A percentile compares a stretch with the other conserved stretches of the same genome.
Evolutionary conservation across 2,113 vertebrate genomes (phyloP).

Genomic region (Mesitornis unicolor): DNA sequence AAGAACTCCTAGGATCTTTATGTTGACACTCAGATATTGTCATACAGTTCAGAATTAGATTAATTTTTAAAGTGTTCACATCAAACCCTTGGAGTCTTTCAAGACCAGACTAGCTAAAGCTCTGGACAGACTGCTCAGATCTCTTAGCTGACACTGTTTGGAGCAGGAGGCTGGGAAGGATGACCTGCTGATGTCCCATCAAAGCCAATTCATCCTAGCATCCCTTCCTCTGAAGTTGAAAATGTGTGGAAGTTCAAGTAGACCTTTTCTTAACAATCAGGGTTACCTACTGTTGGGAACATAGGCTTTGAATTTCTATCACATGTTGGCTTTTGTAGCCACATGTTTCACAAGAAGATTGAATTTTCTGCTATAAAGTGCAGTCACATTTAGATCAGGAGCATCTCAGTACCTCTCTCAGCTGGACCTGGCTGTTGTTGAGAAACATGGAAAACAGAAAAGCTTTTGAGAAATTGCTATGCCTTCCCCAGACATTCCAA

Average conservation of each 20-base stretch:
- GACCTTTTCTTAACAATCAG: not conserved
- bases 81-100: not conserved
- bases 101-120: not conserved
- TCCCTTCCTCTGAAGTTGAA: not conserved
- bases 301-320: not conserved
- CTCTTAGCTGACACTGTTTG: not conserved
- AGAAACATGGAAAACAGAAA: not conserved
- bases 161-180: not conserved
- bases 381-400: not conserved
- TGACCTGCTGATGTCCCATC: not conserved
- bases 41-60: not conserved
- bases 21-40: not conserved
- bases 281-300: not conserved
- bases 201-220: not conserved
- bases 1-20: not conserved
- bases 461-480: not conserved
- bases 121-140: not conserved
- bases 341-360: not conserved
- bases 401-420: not conserved
- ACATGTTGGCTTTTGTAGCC: not conserved
- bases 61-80: not conserved
- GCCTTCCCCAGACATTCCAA: not conserved
- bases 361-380: not conserved
- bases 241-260: not conserved
- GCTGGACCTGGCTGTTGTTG: not conserved